These are phyloP conservation scores for Spisula subtruncata DNA, from an alignment of 2,888 invertebrate species.

Conservation along the genomic window DNA sequence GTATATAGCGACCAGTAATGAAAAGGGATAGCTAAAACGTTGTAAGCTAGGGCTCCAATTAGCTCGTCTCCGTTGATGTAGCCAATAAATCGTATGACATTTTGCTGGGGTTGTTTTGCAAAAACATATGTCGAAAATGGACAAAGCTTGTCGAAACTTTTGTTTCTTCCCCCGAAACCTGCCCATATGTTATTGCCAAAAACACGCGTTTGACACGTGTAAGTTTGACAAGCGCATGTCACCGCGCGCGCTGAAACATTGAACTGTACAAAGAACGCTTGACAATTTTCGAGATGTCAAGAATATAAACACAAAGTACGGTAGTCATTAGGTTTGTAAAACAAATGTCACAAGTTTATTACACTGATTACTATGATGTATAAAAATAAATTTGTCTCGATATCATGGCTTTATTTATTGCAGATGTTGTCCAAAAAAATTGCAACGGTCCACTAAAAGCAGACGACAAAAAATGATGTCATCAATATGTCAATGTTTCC, in stretches of 20 bases:
- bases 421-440: conserved; percentile 1
- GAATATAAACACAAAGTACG: conserved; percentile 9
- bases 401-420: conserved; percentile 1
- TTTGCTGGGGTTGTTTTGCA: not conserved
- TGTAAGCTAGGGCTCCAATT: no score
- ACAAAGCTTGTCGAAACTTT: conserved; percentile 21
- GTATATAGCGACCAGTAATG: no score
- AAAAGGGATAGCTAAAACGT: no score
- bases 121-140: conserved; percentile 36
- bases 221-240: conserved; percentile 43
- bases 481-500: not conserved
- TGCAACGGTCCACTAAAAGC: not conserved
- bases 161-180: not conserved
- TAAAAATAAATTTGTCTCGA: not conserved
- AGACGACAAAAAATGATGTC: not conserved
- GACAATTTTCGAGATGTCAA: not conserved
- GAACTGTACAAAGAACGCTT: not conserved
- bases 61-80: not conserved
- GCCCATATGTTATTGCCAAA: conserved; percentile 4
- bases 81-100: conserved; percentile 12
- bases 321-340: not conserved
- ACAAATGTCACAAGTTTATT: conserved; percentile 14
- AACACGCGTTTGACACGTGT: conserved; percentile 50
- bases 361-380: not conserved
- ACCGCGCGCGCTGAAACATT: conserved; percentile 25